Conservation (phyloP, 1,140 invertebrate genomes). For the Lutraria rhynchaena region DNA sequence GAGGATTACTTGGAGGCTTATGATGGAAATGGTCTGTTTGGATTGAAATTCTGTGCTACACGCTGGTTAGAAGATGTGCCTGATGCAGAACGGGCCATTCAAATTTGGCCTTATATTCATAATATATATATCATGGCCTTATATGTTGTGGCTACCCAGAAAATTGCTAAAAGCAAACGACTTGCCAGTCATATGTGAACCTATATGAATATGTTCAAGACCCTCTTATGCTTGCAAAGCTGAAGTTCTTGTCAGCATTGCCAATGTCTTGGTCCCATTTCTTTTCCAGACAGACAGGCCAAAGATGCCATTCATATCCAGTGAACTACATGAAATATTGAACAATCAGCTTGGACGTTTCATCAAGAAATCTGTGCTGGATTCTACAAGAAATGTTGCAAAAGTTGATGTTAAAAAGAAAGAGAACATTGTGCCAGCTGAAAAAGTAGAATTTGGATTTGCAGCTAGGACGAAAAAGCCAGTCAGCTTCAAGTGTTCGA, state of each 20-base stretch:
- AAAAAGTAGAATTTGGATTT: conserved; percentile 50
- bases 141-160: conserved; percentile 26
- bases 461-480: conserved; percentile 31
- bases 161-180: conserved; percentile 34
- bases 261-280: conserved; percentile 45
- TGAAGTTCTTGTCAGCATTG: conserved; percentile 37
- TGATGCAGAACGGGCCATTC: conserved; percentile 28
- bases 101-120: conserved; percentile 30
- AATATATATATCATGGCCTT: no score
- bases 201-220: conserved; percentile 27
- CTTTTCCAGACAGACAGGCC: conserved; percentile 52
- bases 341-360: conserved; percentile 39
- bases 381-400: conserved; percentile 39
- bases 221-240: conserved; percentile 32
- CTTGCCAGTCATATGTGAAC: conserved; percentile 42
- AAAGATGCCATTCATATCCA: conserved; percentile 52
- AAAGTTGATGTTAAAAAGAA: conserved; percentile 49
- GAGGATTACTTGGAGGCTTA: conserved; percentile 84
- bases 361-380: conserved; percentile 41
- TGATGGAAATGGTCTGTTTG: conserved; percentile 39
- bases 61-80: conserved; percentile 46
- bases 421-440: not conserved
- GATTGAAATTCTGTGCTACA: conserved; percentile 38
- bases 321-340: conserved; percentile 40
- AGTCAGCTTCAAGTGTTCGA: conserved; percentile 45